phyloP scores from a whole-genome alignment of 1,140 invertebrate species.

The Orchesella cincta region DNA sequence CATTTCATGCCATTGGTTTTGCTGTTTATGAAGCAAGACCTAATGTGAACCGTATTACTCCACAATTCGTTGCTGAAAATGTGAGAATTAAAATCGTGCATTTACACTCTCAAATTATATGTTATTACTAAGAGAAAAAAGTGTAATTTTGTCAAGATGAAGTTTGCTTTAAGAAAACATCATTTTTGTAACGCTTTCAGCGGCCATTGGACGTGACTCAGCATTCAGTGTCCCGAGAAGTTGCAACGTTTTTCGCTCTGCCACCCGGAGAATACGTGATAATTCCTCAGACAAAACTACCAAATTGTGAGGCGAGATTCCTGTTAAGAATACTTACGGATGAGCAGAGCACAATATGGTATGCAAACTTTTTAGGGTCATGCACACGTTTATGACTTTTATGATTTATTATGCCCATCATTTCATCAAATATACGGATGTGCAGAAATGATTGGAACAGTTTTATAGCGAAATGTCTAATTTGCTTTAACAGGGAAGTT shows the following conservation, averaged over 20 bases:
- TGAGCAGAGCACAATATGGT: conserved; percentile 74
- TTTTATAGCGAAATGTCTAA: neutral
- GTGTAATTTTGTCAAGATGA: conserved; percentile 4
- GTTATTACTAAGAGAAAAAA: conserved; percentile 22
- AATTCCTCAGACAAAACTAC: conserved; percentile 71
- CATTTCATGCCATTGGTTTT: conserved; percentile 66
- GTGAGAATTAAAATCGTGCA: conserved; percentile 54
- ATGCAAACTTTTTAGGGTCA: conserved; percentile 51
- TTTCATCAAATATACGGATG: too few species aligned
- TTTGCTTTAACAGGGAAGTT: conserved; percentile 65
- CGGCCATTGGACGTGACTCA: conserved; percentile 70
- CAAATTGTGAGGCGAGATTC: conserved; percentile 71
- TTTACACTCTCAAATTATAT: neutral
- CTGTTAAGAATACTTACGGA: conserved; percentile 71
- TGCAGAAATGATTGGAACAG: too few species aligned
- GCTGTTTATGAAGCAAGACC: conserved; percentile 71
- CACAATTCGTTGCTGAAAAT: conserved; percentile 65
- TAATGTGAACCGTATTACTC: conserved; percentile 64
- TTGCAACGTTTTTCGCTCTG: conserved; percentile 72
- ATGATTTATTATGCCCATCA: too few species aligned
- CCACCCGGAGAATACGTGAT: conserved; percentile 76
- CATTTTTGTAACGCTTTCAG: conserved; percentile 55
- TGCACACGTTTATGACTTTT: too few species aligned
- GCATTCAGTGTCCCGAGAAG: conserved; percentile 69
- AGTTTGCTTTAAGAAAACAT: neutral